Evolutionary conservation across 2,797 vertebrate species (phyloP), one percentile per base, ranked within the genome.

Genomic region (Staurois parvus): DNA sequence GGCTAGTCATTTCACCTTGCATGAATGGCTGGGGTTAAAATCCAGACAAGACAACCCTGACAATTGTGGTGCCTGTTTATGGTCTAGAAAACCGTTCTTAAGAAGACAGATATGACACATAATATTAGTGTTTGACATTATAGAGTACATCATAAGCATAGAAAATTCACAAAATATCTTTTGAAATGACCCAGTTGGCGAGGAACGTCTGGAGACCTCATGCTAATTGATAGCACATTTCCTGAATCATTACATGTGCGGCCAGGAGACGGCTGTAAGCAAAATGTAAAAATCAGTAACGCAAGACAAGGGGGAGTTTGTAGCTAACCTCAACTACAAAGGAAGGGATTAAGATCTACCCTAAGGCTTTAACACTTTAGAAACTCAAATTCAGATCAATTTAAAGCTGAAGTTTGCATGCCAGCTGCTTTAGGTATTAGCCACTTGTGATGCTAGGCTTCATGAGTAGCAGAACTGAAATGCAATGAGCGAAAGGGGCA

Each of bases 241-340:
- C 29, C 30, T 34, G 42, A 70, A 37, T 81, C 48, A 75, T 69
- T 45, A 34, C 69, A 15, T 70, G 67, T 12, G 45, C 15, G 26
- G 59, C 59, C 26, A 40, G n/a, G 37, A 74, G 52, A 2, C 34
- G 17, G 34, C 56, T 24, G 26, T 66, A 29, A 64, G 59, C 15
- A 64, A 74, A 74, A 45, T 74, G n/a, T 13, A 64, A 64, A 72
- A 82, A 73, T 42, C 32, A 62, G 66, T 82, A 66, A 67, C 34
- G 37, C 32, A 74, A 28, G 28, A 67, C 80, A 74, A 74, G n/a
- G 24, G 80, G 15, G 80, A 82, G 67, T 64, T 74, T 82, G 30
- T 64, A 48, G 70, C 70, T 45, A 67, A 73, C 62, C 72, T 81
- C 11, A 64, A 26, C 32, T 17, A 30, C 48, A 72, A 59, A 3